Percentiles rank a stretch among this genome's conserved stretches.
Evolutionary conservation across 2,797 vertebrate genomes (phyloP).

Genomic region (Parambassis ranga): DNA sequence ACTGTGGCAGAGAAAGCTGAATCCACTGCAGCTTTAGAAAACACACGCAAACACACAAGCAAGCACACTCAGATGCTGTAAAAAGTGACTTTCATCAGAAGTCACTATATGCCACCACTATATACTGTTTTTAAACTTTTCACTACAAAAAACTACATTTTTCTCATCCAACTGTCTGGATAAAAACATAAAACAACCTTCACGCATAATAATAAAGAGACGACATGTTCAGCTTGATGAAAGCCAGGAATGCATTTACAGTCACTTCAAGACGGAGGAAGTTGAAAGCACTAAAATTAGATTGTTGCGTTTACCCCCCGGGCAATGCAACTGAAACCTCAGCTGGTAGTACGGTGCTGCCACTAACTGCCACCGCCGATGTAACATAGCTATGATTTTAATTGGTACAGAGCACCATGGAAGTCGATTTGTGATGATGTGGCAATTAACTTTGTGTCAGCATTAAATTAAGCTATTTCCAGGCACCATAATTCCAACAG

Average conservation of each 20-base stretch:
- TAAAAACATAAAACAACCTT: too few species aligned
- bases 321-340: constrained; percentile 34
- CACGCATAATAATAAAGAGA: not conserved
- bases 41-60: too few species aligned
- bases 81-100: too few species aligned
- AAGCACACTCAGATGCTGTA: too few species aligned
- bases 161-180: too few species aligned
- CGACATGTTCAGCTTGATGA: not conserved
- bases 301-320: constrained; percentile 27
- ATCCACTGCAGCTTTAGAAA: too few species aligned
- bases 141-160: too few species aligned
- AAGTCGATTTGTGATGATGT: constrained; percentile 25
- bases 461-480: constrained; percentile 19
- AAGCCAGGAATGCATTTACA: not conserved
- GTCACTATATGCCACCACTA: too few species aligned
- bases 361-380: constrained; percentile 17
- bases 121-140: too few species aligned
- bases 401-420: constrained; percentile 1
- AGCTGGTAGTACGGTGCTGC: constrained; percentile 21
- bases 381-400: constrained; percentile 16
- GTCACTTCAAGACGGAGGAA: not conserved
- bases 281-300: constrained; percentile 45
- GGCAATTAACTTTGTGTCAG: constrained; percentile 40
- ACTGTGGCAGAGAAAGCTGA: too few species aligned
- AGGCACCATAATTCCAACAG: constrained; percentile 4